Percentiles rank a stretch among this genome's conserved stretches.
Evolutionary conservation across 2,888 invertebrate species (phyloP).

Genomic region (Brachylomia viminalis): DNA sequence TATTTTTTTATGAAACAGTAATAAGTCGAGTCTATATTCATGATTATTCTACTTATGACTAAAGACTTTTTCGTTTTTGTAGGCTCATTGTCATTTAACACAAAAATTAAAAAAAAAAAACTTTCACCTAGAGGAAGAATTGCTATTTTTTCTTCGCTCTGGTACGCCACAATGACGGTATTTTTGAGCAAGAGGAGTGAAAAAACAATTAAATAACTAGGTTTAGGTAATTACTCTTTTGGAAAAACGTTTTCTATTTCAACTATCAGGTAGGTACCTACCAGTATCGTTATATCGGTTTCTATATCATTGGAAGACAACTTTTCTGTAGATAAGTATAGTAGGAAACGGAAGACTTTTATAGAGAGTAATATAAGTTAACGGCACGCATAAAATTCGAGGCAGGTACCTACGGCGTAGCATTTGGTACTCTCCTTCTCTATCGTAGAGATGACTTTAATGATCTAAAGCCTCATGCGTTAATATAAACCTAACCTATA

Average conservation of each 20-base stretch:
- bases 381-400: conserved; percentile 82
- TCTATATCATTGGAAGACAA: conserved; percentile 71
- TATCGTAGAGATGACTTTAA: conserved; percentile 64
- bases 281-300: conserved; percentile 33
- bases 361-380: conserved; percentile 84
- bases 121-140: too few relatives aligned
- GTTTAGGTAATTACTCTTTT: not conserved
- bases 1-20: too few relatives aligned
- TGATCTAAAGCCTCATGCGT: conserved; percentile 60
- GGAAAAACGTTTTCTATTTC: not conserved
- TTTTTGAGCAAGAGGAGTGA: too few relatives aligned
- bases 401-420: conserved; percentile 70
- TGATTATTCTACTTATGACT: too few relatives aligned
- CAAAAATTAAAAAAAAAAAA: too few relatives aligned
- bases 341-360: conserved; percentile 81
- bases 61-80: too few relatives aligned
- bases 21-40: too few relatives aligned
- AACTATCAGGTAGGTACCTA: not conserved
- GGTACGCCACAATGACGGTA: too few relatives aligned
- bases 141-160: too few relatives aligned
- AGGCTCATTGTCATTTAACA: too few relatives aligned
- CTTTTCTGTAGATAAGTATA: conserved; percentile 71
- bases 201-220: conserved; percentile 4
- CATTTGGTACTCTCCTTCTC: conserved; percentile 65
- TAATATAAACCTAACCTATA: conserved; percentile 49